These are phyloP conservation scores for Enteromius trimaculatus DNA, from an alignment of 2,797 vertebrate species.

Conservation along the genomic window DNA sequence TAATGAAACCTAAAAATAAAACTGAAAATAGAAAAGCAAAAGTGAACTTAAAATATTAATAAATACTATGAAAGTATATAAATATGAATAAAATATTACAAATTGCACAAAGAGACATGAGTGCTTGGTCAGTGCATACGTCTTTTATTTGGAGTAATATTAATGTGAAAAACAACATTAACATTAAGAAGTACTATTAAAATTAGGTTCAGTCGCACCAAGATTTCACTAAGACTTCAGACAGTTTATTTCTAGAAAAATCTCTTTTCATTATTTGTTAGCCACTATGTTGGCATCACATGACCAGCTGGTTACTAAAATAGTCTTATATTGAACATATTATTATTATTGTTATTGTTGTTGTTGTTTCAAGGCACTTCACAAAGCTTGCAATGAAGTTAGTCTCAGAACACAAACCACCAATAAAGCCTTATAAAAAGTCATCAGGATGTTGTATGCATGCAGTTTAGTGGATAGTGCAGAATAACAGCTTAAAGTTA, in stretches of 20 bases:
- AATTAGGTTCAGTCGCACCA: not conserved
- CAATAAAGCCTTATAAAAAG: not conserved
- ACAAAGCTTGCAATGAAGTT: not conserved
- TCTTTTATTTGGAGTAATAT: not conserved
- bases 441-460: not conserved
- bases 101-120: not conserved
- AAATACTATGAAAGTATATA: not conserved
- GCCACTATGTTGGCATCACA: not conserved
- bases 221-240: not conserved
- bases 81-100: not conserved
- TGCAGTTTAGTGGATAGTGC: not conserved
- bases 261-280: not conserved
- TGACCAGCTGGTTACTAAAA: not conserved
- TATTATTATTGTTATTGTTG: not conserved
- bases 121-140: not conserved
- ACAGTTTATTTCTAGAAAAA: not conserved
- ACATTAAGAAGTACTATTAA: not conserved
- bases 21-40: not conserved
- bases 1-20: not conserved
- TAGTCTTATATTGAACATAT: not conserved
- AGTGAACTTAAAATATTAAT: not conserved
- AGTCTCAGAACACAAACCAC: not conserved
- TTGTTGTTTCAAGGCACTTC: not conserved
- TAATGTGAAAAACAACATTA: not conserved
- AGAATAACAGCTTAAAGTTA: conserved; percentile 4